phyloP scores from a whole-genome alignment of 2,888 invertebrate species.

The Cerastoderma edule region DNA sequence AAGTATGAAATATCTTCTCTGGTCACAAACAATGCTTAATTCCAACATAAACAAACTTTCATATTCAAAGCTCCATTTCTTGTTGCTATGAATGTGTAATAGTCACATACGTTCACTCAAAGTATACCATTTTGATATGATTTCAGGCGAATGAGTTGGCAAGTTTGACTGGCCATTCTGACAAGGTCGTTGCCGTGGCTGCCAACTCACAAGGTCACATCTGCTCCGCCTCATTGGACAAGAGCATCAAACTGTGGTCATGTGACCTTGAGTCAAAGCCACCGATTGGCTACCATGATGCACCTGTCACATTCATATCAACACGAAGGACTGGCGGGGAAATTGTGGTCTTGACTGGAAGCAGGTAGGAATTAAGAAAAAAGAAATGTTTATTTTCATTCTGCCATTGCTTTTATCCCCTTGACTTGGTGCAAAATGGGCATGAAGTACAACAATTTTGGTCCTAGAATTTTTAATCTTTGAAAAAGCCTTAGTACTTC shows the following conservation, averaged over 20 bases:
- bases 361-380: conserved; percentile 62
- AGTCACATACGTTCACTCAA: too few relatives aligned
- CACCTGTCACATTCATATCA: conserved; percentile 71
- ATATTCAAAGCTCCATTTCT: too few relatives aligned
- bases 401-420: too few relatives aligned
- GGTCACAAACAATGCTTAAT: too few relatives aligned
- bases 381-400: background rate
- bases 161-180: conserved; percentile 80
- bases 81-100: too few relatives aligned
- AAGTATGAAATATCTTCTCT: too few relatives aligned
- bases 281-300: conserved; percentile 67
- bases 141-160: conserved; percentile 78
- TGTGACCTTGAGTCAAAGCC: conserved; percentile 59
- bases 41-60: too few relatives aligned
- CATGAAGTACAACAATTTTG: too few relatives aligned
- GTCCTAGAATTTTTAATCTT: too few relatives aligned
- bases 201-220: conserved; percentile 70
- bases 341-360: conserved; percentile 65
- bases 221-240: conserved; percentile 77
- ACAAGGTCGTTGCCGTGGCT: conserved; percentile 77
- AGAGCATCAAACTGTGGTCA: conserved; percentile 78
- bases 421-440: too few relatives aligned
- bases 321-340: conserved; percentile 31
- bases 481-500: too few relatives aligned
- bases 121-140: too few relatives aligned